Evolutionary conservation across 2,113 vertebrate genomes (phyloP).

Genomic region (Heterotilapia buettikoferi): DNA sequence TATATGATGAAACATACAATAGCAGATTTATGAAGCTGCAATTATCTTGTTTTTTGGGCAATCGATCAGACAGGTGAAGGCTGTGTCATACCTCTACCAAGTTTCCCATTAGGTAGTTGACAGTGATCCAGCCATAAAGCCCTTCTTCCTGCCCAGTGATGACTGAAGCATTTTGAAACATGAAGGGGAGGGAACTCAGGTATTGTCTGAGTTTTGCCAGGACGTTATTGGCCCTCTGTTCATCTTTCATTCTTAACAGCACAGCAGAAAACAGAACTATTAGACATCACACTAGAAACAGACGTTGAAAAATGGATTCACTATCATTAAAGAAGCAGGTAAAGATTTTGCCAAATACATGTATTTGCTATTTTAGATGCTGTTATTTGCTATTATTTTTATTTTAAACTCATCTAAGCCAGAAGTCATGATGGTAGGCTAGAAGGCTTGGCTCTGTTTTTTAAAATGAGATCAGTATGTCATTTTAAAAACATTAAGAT

Average conservation of each 20-base stretch:
- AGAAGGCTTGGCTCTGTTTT: neutral
- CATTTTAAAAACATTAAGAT: neutral
- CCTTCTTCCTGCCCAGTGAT: slow-evolving; percentile 91
- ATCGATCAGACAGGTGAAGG: neutral
- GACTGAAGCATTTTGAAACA: slow-evolving; percentile 87
- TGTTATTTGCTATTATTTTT: neutral
- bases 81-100: slow-evolving; percentile 81
- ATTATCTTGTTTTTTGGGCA: neutral
- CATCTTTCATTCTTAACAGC: slow-evolving; percentile 70
- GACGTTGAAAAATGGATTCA: neutral
- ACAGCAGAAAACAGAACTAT: neutral
- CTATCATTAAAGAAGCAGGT: neutral
- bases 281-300: neutral
- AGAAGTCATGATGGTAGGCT: neutral
- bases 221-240: slow-evolving; percentile 75
- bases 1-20: neutral
- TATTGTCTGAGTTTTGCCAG: slow-evolving; percentile 76
- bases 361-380: neutral
- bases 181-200: slow-evolving; percentile 82
- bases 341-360: neutral
- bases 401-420: neutral
- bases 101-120: slow-evolving; percentile 95
- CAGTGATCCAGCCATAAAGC: slow-evolving; percentile 94
- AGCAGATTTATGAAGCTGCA: neutral
- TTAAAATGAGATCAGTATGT: neutral